Evolutionary conservation across 2,888 invertebrate genomes (phyloP).

Genomic region (Hydrotaea cyrtoneurina): DNA sequence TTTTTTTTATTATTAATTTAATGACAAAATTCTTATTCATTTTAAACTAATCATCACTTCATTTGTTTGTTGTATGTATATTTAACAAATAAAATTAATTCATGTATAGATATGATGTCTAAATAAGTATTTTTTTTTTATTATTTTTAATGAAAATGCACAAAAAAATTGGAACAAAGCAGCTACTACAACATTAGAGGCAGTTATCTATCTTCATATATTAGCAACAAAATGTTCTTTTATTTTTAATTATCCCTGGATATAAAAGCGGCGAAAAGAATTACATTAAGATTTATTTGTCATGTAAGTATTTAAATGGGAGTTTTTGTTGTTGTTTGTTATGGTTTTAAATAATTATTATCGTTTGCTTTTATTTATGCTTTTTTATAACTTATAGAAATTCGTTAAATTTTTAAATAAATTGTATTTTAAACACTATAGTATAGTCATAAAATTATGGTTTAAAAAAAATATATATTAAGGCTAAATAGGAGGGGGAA

Average conservation of each 20-base stretch:
- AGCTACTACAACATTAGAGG: slow-evolving; percentile 16
- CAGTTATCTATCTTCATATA: not conserved
- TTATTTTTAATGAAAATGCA: slow-evolving; percentile 5
- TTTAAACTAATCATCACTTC: slow-evolving; percentile 28
- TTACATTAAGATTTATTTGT: not conserved
- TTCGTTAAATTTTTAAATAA: slow-evolving; percentile 52
- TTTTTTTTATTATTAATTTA: slow-evolving; percentile 20
- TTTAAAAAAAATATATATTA: slow-evolving; percentile 53
- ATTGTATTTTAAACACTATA: slow-evolving; percentile 43
- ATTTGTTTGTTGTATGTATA: slow-evolving; percentile 18
- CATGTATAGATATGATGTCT: not conserved
- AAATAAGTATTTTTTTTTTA: not conserved
- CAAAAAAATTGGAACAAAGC: slow-evolving; percentile 25
- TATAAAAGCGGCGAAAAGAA: not conserved
- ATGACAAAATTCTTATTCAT: slow-evolving; percentile 18
- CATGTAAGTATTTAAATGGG: slow-evolving; percentile 1
- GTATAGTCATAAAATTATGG: slow-evolving; percentile 26
- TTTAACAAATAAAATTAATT: slow-evolving; percentile 13
- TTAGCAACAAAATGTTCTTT: not conserved
- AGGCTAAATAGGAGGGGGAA: slow-evolving; percentile 34
- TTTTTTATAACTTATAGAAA: slow-evolving; percentile 55
- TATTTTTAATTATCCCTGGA: not conserved
- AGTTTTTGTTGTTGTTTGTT: slow-evolving; percentile 3
- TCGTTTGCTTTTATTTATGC: slow-evolving; percentile 21
- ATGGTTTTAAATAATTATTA: not conserved